These are phyloP conservation scores for Phodopus roborovskii DNA, from an alignment of 2,113 vertebrate genomes.

Conservation along the genomic window DNA sequence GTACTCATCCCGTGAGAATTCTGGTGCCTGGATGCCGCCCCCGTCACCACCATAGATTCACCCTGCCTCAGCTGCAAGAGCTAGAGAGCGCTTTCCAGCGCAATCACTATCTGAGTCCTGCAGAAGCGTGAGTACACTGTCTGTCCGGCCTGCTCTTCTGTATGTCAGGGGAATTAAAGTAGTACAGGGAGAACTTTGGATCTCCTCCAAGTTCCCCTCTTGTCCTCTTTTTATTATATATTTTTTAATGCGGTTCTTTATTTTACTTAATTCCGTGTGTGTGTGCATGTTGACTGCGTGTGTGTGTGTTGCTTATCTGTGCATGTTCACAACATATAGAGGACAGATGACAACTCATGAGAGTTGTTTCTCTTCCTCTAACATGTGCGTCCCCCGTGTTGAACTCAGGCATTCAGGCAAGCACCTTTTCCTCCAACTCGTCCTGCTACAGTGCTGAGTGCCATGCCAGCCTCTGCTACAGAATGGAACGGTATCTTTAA, in stretches of 20 bases:
- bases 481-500: background rate
- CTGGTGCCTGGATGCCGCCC: background rate
- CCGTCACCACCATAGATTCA: background rate
- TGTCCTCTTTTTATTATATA: background rate
- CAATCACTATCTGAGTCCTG: background rate
- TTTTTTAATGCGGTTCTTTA: background rate
- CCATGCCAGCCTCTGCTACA: background rate
- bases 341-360: background rate
- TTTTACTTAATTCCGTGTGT: background rate
- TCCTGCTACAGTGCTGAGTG: background rate
- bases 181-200: background rate
- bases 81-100: background rate
- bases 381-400: background rate
- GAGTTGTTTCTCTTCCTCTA: background rate
- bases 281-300: background rate
- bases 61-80: background rate
- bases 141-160: background rate
- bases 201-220: too few species aligned
- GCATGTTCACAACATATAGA: background rate
- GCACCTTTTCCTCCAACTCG: background rate
- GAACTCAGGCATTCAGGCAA: background rate
- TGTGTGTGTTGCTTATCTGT: background rate
- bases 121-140: background rate
- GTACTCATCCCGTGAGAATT: background rate
- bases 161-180: background rate